Evolutionary conservation across 2,888 invertebrate species (phyloP), one percentile per base, ranked within the genome.

Genomic region (Vandiemenella viatica): DNA sequence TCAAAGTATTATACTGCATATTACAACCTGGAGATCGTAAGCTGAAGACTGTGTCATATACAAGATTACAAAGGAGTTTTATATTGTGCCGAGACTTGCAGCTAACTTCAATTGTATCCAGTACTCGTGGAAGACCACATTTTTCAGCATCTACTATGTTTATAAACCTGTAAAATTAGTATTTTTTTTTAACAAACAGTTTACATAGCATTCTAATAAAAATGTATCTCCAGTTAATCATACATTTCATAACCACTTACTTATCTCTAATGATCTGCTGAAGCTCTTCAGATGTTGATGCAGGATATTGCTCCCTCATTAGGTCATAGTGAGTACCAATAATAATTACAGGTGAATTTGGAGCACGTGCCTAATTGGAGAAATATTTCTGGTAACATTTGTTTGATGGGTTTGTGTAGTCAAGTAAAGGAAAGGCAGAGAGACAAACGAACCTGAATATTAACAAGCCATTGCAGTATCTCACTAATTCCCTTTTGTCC

Each of bases 251-350:
- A 15, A 19, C 16, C 20, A 37, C 51, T 51, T 45, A 61, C 60
- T 79, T 75, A 53, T 88, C 84, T 1, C 89, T 73, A 58, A 95
- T 90, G 37, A 87, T 74, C 50, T 89, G 83, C 67, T 96, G 95
- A 55, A 95, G 73, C 49, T 86, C 83, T 59, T 90, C 88, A 0
- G 81, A 80, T 10, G 76, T 67, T 53, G 63, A 75, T 13, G 67
- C 67, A 1, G 66, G 71, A 56, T 71, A 74, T 45, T 68, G 66
- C 57, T 80, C 79, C 58, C 76, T 76, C 10, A 87, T 81, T 49
- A 86, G 77, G 65, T 98, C 98, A 59, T 89, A 89, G 67, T 97
- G 93, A 0, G 97, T 97, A 0, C 95, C 97, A 8, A 97, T 86
- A 62, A 97, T 91, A 43, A 97, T 80, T 4, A 95, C 95, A 0